Base-by-base conservation (phyloP, 2,888 invertebrate genomes). In the Phalera bucephala region DNA sequence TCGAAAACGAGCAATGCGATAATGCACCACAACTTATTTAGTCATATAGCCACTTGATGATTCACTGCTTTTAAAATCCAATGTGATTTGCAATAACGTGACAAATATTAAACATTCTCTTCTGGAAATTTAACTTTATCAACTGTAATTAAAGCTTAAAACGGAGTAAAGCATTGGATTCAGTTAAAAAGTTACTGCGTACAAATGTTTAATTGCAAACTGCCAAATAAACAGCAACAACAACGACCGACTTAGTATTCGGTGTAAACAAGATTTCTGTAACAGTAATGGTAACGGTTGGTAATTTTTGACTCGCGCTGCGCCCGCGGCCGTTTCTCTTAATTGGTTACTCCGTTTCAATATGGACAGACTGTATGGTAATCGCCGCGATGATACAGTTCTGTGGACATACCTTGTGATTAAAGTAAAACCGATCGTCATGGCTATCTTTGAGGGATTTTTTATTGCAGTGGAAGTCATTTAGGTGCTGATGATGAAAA, bases 281-380 rank as follows among this genome's bases (percentile, higher is more conserved):
- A 70, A 73, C 71, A 68, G 75, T 75, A 66, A 60, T 61, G 25
- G 45, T 75, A 75, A 75, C 76, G 74, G 68, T 62, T 28, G 56
- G 55, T 46, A 46, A 54, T 58, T 65, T 64, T 63, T 52, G 60
- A 59, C 39, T 27, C 33, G 52, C 53, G 49, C 38, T 64, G 65
- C 67, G 64, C 46, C 33, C 35, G 66, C 64, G 56, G 33, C 38
- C 48, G 52, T 55, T 32, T 44, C 27, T 42, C 52, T 50, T 75
- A 75, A 75, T 75, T 72, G 70, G 57, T 70, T 60, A 68, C 65
- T 64, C 58, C 58, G 56, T 55, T 64, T 49, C 47, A 53, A 54
- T 57, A 52, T 61, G 38, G 39, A 40, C 43, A 31, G 42, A 42
- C 39, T 40, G 33, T 47, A 25, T 19, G 31, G 10, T n/a, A 32